Evolutionary conservation across 2,888 invertebrate species (phyloP).

Genomic region (Ypsolopha sequella): DNA sequence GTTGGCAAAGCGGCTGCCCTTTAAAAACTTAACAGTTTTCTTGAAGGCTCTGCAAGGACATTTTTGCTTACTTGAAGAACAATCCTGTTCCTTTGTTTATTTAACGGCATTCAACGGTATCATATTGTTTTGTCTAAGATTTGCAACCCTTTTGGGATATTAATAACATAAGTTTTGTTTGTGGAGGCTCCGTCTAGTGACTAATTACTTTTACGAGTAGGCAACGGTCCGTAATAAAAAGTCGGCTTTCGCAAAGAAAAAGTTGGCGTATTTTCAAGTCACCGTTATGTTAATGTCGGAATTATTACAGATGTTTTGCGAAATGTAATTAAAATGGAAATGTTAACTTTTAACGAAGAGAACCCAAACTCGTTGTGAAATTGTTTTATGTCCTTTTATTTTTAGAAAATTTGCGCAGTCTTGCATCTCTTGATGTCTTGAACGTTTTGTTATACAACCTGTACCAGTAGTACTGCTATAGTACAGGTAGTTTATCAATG

Average conservation of each 20-base stretch:
- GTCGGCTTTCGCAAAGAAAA: conserved; percentile 15
- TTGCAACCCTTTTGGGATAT: conserved; percentile 19
- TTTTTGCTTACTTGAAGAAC: conserved; percentile 22
- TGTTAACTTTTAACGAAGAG: not conserved
- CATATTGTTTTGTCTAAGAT: conserved; percentile 33
- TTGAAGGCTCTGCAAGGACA: conserved; percentile 7
- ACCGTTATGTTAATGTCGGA: conserved; percentile 1
- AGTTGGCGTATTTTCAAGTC: not conserved
- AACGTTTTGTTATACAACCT: too few relatives aligned
- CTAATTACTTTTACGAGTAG: conserved; percentile 1
- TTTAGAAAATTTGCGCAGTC: too few relatives aligned
- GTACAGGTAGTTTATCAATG: not conserved
- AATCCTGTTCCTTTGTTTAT: conserved; percentile 20
- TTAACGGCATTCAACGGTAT: conserved; percentile 6
- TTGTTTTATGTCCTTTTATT: conserved; percentile 1
- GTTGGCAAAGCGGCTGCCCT: conserved; percentile 21
- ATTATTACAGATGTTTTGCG: conserved; percentile 3
- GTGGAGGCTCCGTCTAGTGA: not conserved
- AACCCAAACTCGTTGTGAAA: not conserved
- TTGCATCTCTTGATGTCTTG: too few relatives aligned
- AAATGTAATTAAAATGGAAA: conserved; percentile 4
- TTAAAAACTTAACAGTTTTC: conserved; percentile 33
- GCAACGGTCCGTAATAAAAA: conserved; percentile 32
- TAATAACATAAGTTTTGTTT: conserved; percentile 2
- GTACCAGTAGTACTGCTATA: too few relatives aligned